Percentiles rank a stretch among this genome's conserved stretches.
Evolutionary conservation across 2,113 vertebrate genomes (phyloP).

Genomic region (Mus musculus): DNA sequence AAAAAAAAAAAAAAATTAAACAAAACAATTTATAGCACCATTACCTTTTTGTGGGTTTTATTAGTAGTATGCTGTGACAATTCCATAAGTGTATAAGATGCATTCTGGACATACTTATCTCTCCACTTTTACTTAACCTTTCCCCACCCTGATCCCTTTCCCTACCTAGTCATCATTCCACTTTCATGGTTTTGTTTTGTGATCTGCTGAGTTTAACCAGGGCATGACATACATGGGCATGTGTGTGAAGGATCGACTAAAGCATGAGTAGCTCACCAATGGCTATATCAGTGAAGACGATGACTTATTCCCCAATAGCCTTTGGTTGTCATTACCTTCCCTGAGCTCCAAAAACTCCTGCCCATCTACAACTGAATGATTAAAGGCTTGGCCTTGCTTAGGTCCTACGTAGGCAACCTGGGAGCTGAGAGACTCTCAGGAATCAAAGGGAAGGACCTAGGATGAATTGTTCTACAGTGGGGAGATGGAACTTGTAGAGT

Average conservation of each 20-base stretch:
- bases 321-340: neutral
- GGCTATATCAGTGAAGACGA: neutral
- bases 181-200: neutral
- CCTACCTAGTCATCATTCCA: neutral
- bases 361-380: neutral
- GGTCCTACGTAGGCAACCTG: neutral
- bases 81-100: neutral
- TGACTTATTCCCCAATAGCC: neutral
- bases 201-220: neutral
- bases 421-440: no score
- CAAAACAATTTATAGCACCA: no score
- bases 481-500: no score
- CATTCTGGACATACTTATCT: no score
- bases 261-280: neutral
- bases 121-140: neutral
- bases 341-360: neutral
- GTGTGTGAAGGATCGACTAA: neutral
- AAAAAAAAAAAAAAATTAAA: no score
- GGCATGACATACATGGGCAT: neutral
- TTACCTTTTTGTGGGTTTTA: neutral
- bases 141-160: neutral
- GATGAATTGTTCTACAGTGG: no score
- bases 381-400: no score
- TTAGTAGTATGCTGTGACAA: no score
- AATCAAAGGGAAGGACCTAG: no score